Percentiles rank a stretch among this genome's conserved stretches.
Evolutionary conservation across 2,797 vertebrate species (phyloP).

Genomic region (Chelonia mydas): DNA sequence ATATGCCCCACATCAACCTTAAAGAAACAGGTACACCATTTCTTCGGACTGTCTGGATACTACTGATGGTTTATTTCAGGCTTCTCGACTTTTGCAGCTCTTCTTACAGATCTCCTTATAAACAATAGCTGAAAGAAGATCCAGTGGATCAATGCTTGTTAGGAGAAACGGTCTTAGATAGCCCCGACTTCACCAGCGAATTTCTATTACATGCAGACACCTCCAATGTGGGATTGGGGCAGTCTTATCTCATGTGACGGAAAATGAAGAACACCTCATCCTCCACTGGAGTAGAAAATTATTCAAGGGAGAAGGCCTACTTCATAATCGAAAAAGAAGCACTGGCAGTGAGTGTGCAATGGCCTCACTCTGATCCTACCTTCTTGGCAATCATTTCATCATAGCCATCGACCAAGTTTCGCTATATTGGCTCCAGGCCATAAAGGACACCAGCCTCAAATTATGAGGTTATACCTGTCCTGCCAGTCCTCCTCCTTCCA

Average conservation of each 20-base stretch:
- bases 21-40: not conserved
- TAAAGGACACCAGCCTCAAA: not conserved
- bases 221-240: not conserved
- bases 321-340: no score
- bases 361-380: no score
- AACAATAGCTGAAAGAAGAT: not conserved
- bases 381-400: not conserved
- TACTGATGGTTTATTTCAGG: not conserved
- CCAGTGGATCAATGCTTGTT: not conserved
- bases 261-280: not conserved
- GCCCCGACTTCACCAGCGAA: not conserved
- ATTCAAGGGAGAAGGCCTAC: not conserved
- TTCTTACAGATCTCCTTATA: not conserved
- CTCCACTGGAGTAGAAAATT: not conserved
- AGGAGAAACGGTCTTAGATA: not conserved
- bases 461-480: no score
- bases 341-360: no score
- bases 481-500: not conserved
- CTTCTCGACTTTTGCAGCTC: not conserved
- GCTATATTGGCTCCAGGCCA: not conserved
- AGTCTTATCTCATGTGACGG: not conserved
- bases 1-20: not conserved
- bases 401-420: not conserved
- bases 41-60: not conserved
- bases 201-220: not conserved